phyloP scores from a whole-genome alignment of 1,140 invertebrate species.

The Adelges cooleyi region DNA sequence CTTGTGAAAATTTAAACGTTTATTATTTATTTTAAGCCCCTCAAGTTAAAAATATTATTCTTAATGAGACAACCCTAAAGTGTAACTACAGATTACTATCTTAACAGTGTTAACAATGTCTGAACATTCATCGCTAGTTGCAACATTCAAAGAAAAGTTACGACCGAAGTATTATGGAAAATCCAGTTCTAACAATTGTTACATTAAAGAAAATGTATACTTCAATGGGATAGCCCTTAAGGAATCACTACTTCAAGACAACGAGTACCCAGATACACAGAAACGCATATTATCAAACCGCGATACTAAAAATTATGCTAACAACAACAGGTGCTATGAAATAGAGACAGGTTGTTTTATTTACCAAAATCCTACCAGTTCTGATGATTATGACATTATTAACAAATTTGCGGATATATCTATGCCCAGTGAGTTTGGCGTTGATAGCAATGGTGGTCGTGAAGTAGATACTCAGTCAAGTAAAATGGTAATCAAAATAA shows the following conservation, averaged over 20 bases:
- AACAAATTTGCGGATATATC: neutral
- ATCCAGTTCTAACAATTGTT: neutral
- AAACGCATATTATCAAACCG: neutral
- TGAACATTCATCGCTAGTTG: conserved; percentile 1
- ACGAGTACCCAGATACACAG: neutral
- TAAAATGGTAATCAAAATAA: no score
- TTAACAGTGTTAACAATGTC: no score
- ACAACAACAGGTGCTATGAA: neutral
- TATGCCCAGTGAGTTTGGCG: neutral
- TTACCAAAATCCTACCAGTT: neutral
- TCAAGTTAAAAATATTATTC: no score
- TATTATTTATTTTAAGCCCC: no score
- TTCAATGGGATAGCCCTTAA: conserved; percentile 8
- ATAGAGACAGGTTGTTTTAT: conserved; percentile 15
- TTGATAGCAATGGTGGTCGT: neutral
- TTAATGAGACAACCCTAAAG: no score
- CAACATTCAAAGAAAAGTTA: conserved; percentile 7
- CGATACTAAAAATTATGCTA: neutral
- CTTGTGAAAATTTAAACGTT: no score
- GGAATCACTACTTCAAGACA: neutral
- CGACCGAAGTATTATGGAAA: conserved; percentile 1
- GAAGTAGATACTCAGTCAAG: neutral
- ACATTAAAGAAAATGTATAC: conserved; percentile 17
- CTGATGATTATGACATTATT: neutral
- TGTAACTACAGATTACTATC: no score